A percentile compares a stretch with the other conserved stretches of the same genome.
phyloP scores from a whole-genome alignment of 2,888 invertebrate species.

The Euspilapteryx auroguttella region DNA sequence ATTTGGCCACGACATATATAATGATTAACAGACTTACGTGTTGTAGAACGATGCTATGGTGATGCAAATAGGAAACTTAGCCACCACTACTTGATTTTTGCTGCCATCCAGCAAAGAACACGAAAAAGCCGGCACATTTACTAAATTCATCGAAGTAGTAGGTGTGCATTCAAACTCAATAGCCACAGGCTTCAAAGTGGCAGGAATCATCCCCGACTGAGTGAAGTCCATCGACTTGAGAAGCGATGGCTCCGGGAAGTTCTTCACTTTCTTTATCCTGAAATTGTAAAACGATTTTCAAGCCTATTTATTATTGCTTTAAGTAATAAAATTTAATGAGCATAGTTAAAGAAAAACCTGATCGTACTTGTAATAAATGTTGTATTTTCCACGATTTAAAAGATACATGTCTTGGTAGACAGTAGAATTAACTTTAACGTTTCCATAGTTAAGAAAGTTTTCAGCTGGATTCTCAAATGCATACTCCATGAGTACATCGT shows the following conservation, averaged over 20 bases:
- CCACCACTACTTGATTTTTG: slow-evolving; percentile 43
- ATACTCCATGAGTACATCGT: slow-evolving; percentile 60
- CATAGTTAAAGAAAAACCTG: too few relatives aligned
- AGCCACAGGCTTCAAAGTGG: slow-evolving; percentile 19
- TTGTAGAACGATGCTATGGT: slow-evolving; percentile 50
- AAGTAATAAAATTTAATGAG: too few relatives aligned
- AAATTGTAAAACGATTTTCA: too few relatives aligned
- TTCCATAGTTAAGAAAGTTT: slow-evolving; percentile 54
- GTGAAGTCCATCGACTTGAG: slow-evolving; percentile 29
- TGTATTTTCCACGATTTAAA: slow-evolving; percentile 60
- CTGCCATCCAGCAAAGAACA: slow-evolving; percentile 45
- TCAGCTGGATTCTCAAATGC: slow-evolving; percentile 39
- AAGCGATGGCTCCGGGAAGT: slow-evolving; percentile 40
- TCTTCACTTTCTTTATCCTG: slow-evolving; percentile 45
- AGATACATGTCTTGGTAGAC: slow-evolving; percentile 44
- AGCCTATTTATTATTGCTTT: too few relatives aligned
- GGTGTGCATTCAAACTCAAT: slow-evolving; percentile 44
- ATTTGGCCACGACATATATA: too few relatives aligned
- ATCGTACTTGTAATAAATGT: slow-evolving; percentile 56
- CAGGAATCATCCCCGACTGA: slow-evolving; percentile 29
- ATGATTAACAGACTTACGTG: slow-evolving; percentile 36
- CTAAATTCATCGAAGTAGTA: slow-evolving; percentile 35
- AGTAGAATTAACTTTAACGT: slow-evolving; percentile 57
- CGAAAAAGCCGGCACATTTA: slow-evolving; percentile 36
- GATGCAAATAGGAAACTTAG: slow-evolving; percentile 42